Evolutionary conservation across 1,140 invertebrate genomes (phyloP), one percentile per base, ranked within the genome.

Genomic region (Campodea augens): DNA sequence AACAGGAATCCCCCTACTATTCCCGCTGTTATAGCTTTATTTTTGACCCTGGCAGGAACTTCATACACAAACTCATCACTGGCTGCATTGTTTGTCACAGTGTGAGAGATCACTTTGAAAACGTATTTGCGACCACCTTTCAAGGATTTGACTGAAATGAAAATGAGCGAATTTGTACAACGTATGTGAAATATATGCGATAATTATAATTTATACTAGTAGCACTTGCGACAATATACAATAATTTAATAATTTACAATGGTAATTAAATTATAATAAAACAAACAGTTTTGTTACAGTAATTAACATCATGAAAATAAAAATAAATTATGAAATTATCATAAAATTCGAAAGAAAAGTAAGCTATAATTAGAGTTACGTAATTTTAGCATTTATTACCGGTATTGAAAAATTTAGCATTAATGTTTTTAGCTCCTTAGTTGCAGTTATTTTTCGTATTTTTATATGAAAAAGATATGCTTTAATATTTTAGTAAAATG

Each of bases 1-100:
- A 93, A 92, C 53, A 93, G 72, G 56, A 95, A 84, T 50, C 88
- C 88, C 52, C 88, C 89, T 43, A 92, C 87, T 49, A 92, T 81
- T 36, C 87, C 87, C 51, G 87, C 86, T 49, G 85, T 89, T 60
- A 89, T 88, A 47, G 85, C 86, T 73, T 88, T 87, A 68, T 87
- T 81, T 63, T 87, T 88, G 43, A 88, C 82, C 51, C 83, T 70
- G 43, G 81, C 79, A 49, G 85, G 84, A 51, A 91, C 81, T 32
- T 82, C 74, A 64, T 81, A 87, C 63, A 82, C 82, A 48, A 88
- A 74, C 64, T 82, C 76, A 44, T 88, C 82, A 46, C 82, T 88
- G 50, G 72, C 75, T 57, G 82, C 78, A 61, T 80, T 84, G 57
- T 77, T 84, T 45, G 74, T 81, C 49, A 77, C 67, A 15, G 84